Evolutionary conservation across 2,797 vertebrate genomes (phyloP), one percentile per base, ranked within the genome.

Genomic region (Rhinogobio ventralis): DNA sequence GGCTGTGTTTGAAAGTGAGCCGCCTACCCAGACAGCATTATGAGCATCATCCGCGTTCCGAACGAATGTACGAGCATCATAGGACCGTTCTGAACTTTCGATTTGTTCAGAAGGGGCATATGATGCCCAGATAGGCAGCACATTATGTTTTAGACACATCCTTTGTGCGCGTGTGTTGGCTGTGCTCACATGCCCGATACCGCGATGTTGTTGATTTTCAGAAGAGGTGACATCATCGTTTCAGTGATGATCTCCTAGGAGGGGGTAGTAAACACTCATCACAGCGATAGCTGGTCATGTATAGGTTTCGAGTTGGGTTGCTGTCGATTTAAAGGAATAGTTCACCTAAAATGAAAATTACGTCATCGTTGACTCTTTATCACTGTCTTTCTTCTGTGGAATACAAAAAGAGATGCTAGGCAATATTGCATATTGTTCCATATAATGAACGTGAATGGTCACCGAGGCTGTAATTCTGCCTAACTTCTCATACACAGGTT

Each of bases 211-310:
- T 75, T 86, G 73, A 76, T 84, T 60, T 51, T n/a, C 36, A 23
- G 72, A 55, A 83, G 69, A 72, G 81, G 76, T 87, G 86, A 87
- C 86, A 69, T 87, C 86, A 87, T 80, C 76, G 36, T 83, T 73
- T 79, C 51, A 53, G 66, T 55, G 30, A 17, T 69, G 49, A 14
- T 76, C 81, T 51, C 55, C 51, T 51, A 19, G 53, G 28, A 46
- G 60, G 69, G 33, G 11, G 39, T 30, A 55, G 8, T 17, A 45
- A 55, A 68, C 62, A 76, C 60, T 28, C 30, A 28, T 17, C 19
- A 66, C 68, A 53, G 9, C 9, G 67, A 73, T 73, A 23, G n/a
- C 15, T 67, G 23, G 9, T 3, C 33, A 9, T 82, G 2, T 33
- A 3, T 39, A 23, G 17, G 15, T 53, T 39, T 30, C 7, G 36